A percentile compares a stretch with the other conserved stretches of the same genome.
These are phyloP conservation scores for Rhinoraja longicauda DNA, from an alignment of 2,797 vertebrate species.

Conservation along the genomic window DNA sequence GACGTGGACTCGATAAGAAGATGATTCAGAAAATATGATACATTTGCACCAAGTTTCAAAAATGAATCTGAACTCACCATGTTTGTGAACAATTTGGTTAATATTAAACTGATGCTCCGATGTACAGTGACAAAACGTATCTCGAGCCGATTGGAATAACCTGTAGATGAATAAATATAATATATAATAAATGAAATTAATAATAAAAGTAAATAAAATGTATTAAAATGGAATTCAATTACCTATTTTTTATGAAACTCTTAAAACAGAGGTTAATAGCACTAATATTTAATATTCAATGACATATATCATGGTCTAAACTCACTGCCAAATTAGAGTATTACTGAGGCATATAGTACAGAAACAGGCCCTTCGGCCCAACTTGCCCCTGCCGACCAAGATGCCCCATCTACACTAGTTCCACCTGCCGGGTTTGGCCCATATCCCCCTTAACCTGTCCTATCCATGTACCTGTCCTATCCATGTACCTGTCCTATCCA, in stretches of 20 bases:
- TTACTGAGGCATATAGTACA: too few species aligned
- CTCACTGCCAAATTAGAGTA: too few species aligned
- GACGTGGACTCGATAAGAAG: too few species aligned
- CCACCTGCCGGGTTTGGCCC: too few species aligned
- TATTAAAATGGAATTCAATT: not conserved
- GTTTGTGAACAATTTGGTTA: slow-evolving; percentile 59
- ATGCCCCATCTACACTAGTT: too few species aligned
- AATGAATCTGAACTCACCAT: slow-evolving; percentile 59
- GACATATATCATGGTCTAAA: not conserved
- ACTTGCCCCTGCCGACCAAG: too few species aligned
- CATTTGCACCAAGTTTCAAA: not conserved
- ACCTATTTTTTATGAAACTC: not conserved
- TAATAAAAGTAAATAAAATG: too few species aligned
- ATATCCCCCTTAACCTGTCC: too few species aligned
- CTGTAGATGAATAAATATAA: slow-evolving; percentile 51
- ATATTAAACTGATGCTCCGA: slow-evolving; percentile 69
- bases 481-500: too few species aligned
- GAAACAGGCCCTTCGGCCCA: too few species aligned
- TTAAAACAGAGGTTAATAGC: not conserved
- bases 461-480: too few species aligned
- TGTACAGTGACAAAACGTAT: slow-evolving; percentile 71
- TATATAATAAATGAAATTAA: too few species aligned
- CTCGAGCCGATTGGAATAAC: slow-evolving; percentile 62
- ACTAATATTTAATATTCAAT: not conserved
- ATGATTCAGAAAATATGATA: not conserved